These are phyloP conservation scores for Neodon shergylaensis DNA, from an alignment of 2,113 vertebrate species.

Conservation along the genomic window DNA sequence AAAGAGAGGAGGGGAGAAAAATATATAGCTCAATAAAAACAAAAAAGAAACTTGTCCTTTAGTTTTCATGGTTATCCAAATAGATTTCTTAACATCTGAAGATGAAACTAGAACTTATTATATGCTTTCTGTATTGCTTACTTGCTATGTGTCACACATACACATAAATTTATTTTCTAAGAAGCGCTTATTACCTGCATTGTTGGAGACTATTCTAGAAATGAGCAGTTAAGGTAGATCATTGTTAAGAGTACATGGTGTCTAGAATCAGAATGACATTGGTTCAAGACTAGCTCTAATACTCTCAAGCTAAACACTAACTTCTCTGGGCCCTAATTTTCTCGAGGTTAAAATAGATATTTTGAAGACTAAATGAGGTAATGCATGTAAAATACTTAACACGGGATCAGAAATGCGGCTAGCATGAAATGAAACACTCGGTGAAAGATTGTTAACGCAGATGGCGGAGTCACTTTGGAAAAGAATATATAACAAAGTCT, in stretches of 20 bases:
- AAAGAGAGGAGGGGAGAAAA: too few species aligned
- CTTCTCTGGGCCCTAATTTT: background rate
- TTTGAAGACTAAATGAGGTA: background rate
- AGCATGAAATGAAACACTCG: background rate
- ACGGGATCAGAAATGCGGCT: background rate
- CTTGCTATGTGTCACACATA: background rate
- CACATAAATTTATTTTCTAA: background rate
- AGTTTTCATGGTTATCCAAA: slow-evolving; percentile 11
- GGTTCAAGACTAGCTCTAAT: background rate
- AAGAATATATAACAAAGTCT: background rate
- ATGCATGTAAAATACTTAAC: slow-evolving; percentile 28
- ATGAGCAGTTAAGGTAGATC: background rate
- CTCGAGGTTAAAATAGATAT: slow-evolving; percentile 1
- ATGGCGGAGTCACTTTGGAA: background rate
- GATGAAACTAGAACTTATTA: background rate
- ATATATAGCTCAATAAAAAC: too few species aligned
- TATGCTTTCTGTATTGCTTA: slow-evolving; percentile 18
- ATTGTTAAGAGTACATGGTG: background rate
- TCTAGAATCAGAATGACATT: background rate
- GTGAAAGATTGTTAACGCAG: slow-evolving; percentile 10
- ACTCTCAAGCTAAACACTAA: slow-evolving; percentile 32
- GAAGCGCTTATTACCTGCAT: background rate
- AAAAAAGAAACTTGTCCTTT: background rate
- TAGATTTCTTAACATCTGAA: background rate
- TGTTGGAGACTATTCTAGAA: background rate